Base-by-base conservation (phyloP, 2,113 vertebrate species). In the Taxidea taxus region DNA sequence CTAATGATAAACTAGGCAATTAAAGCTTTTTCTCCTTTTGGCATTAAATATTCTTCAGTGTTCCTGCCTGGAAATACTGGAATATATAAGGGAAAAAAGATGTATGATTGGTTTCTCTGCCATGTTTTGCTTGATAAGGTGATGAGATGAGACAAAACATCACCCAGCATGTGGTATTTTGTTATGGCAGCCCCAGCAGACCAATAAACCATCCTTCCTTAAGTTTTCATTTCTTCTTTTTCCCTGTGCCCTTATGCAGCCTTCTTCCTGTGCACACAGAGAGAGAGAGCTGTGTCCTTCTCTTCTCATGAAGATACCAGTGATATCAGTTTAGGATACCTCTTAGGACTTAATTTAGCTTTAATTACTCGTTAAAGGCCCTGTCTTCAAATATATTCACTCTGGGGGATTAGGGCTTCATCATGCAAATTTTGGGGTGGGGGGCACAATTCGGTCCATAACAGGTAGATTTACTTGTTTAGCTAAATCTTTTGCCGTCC, bases 11-110 rank as follows among this genome's bases (percentile, higher is more conserved):
- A 42, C 2, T 9, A 49, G 60, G 27, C 21, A 74, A 34, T 81
- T 56, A 81, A 92, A 20, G 12, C 7, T 27, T 94, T 87, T 85
- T 74, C 25, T 56, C 60, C 44, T 21, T 87, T 95, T 92, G 66
- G 9, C 7, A 18, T 94, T 83, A 58, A 37, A 15, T 86, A 64
- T 29, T 89, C 31, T 81, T 93, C 44, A 92, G 8, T 39, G 60
- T 47, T 80, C 34, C 68, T 54, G 18, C 74, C 60, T 86, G 68
- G 68, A 93, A 87, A 81, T 92, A 49, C 8, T 77, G 37, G 49
- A 64, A 37, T 34, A 47, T 11, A 34, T 62, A 42, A 25, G 37
- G 20, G 5, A 25, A 74, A 11, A 60, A 75, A 54, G 21, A 39
- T 16, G 27, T 82, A 25, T 1, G 4, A 37, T 49, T 2, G 60